Evolutionary conservation across 2,113 vertebrate species (phyloP), one percentile per base, ranked within the genome.

Genomic region (Acinonyx jubatus): DNA sequence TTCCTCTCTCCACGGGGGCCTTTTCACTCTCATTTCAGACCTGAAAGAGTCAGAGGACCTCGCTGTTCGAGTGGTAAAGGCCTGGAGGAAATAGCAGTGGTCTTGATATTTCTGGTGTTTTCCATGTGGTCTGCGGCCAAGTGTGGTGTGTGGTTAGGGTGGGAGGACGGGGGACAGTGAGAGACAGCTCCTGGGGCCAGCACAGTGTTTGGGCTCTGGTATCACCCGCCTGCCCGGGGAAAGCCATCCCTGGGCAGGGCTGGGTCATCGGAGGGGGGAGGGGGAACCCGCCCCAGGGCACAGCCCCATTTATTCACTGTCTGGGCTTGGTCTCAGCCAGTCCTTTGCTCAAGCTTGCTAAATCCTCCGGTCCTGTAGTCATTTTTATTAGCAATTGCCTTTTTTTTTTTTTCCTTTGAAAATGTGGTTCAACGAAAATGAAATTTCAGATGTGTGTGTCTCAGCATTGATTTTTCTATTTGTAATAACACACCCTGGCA

Each of bases 381-480:
- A 21, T 99, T 99, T 99, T 99, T 99, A 99, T 99, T 99, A 99
- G 99, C 98, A 97, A 98, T 98, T 98, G 97, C 98, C 98, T 98
- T 98, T 98, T 98, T 97, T 95, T 61, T 27, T 61, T 33, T 14
- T 1, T 0, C 6, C 92, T 97, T 97, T 92, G 97, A 99, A 99
- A 99, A 99, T 99, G 98, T 98, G 98, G 99, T 98, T 98, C 97
- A 14, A 97, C 89, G 98, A 99, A 99, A 99, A 99, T 99, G 98
- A 99, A 99, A 99, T 99, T 99, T 99, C 99, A 99, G 98, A 99
- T 99, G 98, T 99, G 98, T 99, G 99, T 99, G 99, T 98, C 99
- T 99, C 97, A 73, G 99, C 99, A 99, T 99, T 99, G 99, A 99
- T 99, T 99, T 99, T 99, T 99, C 99, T 99, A 99, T 99, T 99